phyloP scores from a whole-genome alignment of 2,797 vertebrate species.

The Halcyon leucocephala region DNA sequence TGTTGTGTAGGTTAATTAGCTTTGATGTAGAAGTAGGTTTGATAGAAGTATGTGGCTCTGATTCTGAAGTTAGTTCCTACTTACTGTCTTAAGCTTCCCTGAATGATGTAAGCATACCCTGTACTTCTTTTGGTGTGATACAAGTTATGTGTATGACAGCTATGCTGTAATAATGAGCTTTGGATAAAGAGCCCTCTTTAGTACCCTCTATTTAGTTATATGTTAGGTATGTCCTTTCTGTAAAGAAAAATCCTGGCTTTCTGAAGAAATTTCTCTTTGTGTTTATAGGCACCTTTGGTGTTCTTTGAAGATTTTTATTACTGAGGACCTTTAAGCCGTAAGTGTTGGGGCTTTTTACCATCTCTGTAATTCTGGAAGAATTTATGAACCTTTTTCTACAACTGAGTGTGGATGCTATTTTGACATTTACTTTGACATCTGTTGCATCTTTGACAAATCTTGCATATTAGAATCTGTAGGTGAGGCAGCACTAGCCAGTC shows the following conservation, averaged over 20 bases:
- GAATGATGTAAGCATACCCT: neutral
- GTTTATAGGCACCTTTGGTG: neutral
- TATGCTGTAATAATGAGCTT: neutral
- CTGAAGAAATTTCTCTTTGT: neutral
- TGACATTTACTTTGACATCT: neutral
- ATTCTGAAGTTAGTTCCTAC: too few relatives aligned
- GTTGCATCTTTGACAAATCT: neutral
- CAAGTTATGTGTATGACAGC: neutral
- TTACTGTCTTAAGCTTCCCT: neutral
- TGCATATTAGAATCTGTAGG: neutral
- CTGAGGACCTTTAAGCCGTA: neutral
- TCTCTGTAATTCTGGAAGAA: neutral
- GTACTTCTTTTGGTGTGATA: neutral
- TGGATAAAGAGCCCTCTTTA: neutral
- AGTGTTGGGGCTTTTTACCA: rapidly evolving
- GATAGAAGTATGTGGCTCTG: too few relatives aligned
- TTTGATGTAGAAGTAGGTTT: too few relatives aligned
- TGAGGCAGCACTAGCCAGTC: neutral
- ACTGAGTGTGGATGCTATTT: neutral
- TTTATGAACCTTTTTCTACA: neutral
- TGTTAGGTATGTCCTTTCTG: neutral
- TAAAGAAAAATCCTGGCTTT: neutral
- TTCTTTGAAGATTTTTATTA: neutral
- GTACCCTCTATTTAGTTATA: neutral
- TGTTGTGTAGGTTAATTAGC: too few relatives aligned